Conservation (phyloP, 2,797 vertebrate genomes). For the Lepus townsendii region DNA sequence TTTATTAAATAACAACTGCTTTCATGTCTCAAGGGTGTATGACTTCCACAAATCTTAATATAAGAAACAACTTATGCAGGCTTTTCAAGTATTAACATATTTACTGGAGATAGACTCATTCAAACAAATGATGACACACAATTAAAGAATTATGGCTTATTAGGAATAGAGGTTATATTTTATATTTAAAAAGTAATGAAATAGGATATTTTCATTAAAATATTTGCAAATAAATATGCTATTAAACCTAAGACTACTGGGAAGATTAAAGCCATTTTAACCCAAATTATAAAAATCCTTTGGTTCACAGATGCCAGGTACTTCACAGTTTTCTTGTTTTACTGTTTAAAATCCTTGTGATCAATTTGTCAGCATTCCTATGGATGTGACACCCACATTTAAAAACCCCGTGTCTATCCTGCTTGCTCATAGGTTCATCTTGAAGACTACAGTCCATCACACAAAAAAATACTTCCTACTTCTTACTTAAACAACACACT, state of each 20-base stretch:
- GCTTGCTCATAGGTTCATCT: not conserved
- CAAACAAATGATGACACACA: not conserved
- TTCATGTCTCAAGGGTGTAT: not conserved
- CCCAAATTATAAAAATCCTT: conserved; percentile 35
- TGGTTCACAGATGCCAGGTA: not conserved
- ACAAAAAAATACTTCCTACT: conserved; percentile 5
- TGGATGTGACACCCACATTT: not conserved
- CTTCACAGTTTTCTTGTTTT: not conserved
- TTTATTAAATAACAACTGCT: conserved; percentile 1
- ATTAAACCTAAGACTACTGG: not conserved
- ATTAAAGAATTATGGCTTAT: not conserved
- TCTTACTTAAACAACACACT: not conserved
- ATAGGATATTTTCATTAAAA: conserved; percentile 50
- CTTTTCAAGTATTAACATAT: conserved; percentile 10
- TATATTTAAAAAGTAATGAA: conserved; percentile 37
- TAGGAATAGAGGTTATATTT: not conserved
- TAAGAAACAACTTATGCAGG: not conserved
- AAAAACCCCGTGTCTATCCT: not conserved
- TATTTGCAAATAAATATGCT: conserved; percentile 20
- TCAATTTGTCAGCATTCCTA: not conserved
- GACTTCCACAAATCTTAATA: not conserved
- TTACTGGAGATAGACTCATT: conserved; percentile 25
- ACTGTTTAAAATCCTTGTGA: conserved; percentile 8
- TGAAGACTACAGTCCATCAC: not conserved
- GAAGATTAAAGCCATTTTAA: not conserved